Conservation (phyloP, 2,888 invertebrate species). For the Tolmerus cingulatus region DNA sequence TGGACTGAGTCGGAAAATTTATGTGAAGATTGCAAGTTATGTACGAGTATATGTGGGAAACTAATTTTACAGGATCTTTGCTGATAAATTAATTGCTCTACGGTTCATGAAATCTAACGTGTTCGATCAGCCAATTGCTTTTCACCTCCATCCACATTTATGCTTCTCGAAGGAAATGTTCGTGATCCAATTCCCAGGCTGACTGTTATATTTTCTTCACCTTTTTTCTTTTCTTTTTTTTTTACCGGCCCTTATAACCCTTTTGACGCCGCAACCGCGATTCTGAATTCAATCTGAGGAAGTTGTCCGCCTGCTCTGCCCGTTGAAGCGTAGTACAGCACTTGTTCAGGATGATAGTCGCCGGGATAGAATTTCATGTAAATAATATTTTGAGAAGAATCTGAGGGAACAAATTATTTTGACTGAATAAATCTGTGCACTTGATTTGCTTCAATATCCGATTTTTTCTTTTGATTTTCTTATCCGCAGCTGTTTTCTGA, state of each 20-base stretch:
- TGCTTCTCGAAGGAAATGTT: neutral
- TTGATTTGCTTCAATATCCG: slow-evolving; percentile 40
- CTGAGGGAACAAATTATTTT: slow-evolving; percentile 32
- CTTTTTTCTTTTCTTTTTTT: neutral
- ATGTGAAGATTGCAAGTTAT: neutral
- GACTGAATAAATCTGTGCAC: slow-evolving; percentile 30
- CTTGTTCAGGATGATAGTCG: neutral
- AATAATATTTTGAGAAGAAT: slow-evolving; percentile 25
- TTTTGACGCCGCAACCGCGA: slow-evolving; percentile 7
- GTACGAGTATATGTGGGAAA: neutral
- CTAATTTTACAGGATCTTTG: neutral
- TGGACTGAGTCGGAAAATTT: neutral
- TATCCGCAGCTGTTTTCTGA: slow-evolving; percentile 12
- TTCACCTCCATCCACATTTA: neutral
- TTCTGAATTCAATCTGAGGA: slow-evolving; percentile 20
- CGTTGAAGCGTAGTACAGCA: neutral
- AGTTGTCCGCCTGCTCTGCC: neutral
- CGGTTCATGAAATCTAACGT: neutral
- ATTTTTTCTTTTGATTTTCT: neutral
- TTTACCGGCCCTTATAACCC: neutral
- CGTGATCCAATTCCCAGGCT: neutral
- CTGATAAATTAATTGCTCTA: neutral
- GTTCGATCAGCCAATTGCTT: neutral
- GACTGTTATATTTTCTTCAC: neutral
- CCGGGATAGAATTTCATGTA: slow-evolving; percentile 32